These are phyloP conservation scores for Coptodon bakossiorum DNA, from an alignment of 2,113 vertebrate genomes.

Conservation along the genomic window DNA sequence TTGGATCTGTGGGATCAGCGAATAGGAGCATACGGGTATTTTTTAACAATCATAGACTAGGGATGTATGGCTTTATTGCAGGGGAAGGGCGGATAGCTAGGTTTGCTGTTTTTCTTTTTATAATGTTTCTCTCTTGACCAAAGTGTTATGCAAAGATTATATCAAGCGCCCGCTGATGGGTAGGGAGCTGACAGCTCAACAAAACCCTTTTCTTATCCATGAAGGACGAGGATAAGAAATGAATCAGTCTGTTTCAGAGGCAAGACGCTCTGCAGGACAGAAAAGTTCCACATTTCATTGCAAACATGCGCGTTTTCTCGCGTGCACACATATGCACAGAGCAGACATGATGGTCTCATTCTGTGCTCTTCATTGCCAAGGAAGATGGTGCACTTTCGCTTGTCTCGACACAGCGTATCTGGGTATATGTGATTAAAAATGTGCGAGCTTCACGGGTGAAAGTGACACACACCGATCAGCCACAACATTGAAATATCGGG, in stretches of 20 bases:
- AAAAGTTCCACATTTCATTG: slow-evolving; percentile 24
- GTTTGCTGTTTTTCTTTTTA: slow-evolving; percentile 39
- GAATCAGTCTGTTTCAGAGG: slow-evolving; percentile 50
- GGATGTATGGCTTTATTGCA: slow-evolving; percentile 46
- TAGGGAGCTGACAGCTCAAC: slow-evolving; percentile 42
- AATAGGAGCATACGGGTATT: slow-evolving; percentile 67
- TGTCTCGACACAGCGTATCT: background rate
- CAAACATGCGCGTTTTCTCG: background rate
- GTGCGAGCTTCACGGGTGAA: background rate
- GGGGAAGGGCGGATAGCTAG: slow-evolving; percentile 43
- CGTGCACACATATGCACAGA: slow-evolving; percentile 2
- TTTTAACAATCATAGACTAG: slow-evolving; percentile 72
- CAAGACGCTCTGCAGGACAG: slow-evolving; percentile 37
- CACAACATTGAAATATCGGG: background rate
- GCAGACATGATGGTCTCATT: background rate
- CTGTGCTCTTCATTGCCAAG: background rate
- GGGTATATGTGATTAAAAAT: background rate
- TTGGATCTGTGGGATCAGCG: slow-evolving; percentile 42
- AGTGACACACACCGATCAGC: background rate
- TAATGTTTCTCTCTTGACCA: slow-evolving; percentile 55
- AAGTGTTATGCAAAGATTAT: slow-evolving; percentile 73
- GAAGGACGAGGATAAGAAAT: slow-evolving; percentile 63
- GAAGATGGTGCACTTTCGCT: background rate
- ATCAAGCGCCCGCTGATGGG: slow-evolving; percentile 47
- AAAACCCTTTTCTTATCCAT: slow-evolving; percentile 47